Conservation (phyloP, 2,888 invertebrate species). For the Theretra japonica region DNA sequence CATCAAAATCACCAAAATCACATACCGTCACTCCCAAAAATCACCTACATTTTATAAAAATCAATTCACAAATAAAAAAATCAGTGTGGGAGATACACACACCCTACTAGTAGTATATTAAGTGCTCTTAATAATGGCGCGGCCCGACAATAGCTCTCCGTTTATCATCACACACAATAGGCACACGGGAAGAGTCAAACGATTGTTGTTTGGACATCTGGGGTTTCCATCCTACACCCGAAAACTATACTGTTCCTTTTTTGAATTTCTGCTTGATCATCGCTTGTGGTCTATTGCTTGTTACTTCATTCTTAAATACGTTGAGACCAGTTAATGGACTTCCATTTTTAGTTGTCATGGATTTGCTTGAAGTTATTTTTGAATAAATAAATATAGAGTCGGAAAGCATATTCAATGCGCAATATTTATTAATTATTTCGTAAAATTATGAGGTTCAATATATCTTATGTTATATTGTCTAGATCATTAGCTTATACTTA, state of each 20-base stretch:
- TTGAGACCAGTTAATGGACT: too few relatives aligned
- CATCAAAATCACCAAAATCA: too few relatives aligned
- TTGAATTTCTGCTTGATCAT: constrained; percentile 61
- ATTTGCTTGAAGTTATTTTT: too few relatives aligned
- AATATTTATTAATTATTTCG: too few relatives aligned
- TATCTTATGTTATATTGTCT: too few relatives aligned
- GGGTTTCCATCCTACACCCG: constrained; percentile 66
- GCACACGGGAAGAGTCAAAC: constrained; percentile 55
- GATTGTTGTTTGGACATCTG: constrained; percentile 81
- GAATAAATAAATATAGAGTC: too few relatives aligned
- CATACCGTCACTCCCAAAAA: background rate
- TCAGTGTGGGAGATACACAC: constrained; percentile 42
- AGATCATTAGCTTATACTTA: too few relatives aligned
- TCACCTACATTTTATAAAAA: constrained; percentile 3
- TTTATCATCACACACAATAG: constrained; percentile 71
- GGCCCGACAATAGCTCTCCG: constrained; percentile 67
- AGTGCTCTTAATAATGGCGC: constrained; percentile 73
- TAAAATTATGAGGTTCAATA: too few relatives aligned
- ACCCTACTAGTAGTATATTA: constrained; percentile 72
- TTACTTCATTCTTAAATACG: background rate
- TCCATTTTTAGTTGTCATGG: too few relatives aligned
- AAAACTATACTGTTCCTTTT: constrained; percentile 58
- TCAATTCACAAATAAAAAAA: constrained; percentile 12
- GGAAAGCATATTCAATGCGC: too few relatives aligned
- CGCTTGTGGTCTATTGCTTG: constrained; percentile 35